Evolutionary conservation across 2,113 vertebrate species (phyloP).

Genomic region (Ahaetulla prasina): DNA sequence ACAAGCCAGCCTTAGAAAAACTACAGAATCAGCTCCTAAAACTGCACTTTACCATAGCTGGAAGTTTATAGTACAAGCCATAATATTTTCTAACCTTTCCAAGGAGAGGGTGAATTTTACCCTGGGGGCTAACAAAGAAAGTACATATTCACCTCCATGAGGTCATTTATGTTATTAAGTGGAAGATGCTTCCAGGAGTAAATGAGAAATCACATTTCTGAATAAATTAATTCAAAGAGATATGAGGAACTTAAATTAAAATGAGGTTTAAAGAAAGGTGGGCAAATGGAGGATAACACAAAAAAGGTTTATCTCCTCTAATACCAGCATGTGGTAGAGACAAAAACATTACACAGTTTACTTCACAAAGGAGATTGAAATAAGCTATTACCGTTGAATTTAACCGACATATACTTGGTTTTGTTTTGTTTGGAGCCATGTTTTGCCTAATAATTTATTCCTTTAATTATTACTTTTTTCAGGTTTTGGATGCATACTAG

Average conservation of each 20-base stretch:
- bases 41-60: constrained; percentile 51
- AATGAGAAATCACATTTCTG: constrained; percentile 39
- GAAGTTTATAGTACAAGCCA: constrained; percentile 71
- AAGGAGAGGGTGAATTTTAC: constrained; percentile 54
- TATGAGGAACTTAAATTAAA: constrained; percentile 43
- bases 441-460: constrained; percentile 42
- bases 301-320: not conserved
- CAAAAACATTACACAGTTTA: constrained; percentile 23
- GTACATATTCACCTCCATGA: constrained; percentile 41
- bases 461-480: constrained; percentile 46
- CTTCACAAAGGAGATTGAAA: constrained; percentile 44
- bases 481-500: constrained; percentile 66
- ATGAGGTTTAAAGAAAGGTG: constrained; percentile 24
- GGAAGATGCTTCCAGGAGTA: constrained; percentile 26
- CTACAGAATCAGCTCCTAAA: constrained; percentile 26
- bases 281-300: constrained; percentile 13
- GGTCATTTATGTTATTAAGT: constrained; percentile 44
- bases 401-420: constrained; percentile 21
- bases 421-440: constrained; percentile 27
- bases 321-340: constrained; percentile 3
- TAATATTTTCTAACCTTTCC: constrained; percentile 61
- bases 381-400: constrained; percentile 38
- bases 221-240: constrained; percentile 46
- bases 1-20: constrained; percentile 30
- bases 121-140: constrained; percentile 35